Evolutionary conservation across 2,888 invertebrate genomes (phyloP), one percentile per base, ranked within the genome.

Genomic region (Dasysyrphus albostriatus): DNA sequence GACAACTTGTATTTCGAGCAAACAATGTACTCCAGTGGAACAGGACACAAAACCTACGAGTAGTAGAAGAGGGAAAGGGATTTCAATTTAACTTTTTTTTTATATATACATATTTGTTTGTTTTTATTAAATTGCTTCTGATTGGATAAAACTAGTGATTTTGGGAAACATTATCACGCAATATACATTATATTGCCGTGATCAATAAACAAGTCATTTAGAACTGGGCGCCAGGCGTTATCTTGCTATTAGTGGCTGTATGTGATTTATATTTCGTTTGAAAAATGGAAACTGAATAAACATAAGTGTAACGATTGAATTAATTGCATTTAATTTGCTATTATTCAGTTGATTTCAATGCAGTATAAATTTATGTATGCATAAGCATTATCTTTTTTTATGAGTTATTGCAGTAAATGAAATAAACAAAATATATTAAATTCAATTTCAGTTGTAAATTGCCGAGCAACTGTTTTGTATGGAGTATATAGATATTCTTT

Each of bases 271-370:
- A 72, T 81, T 19, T 61, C 47, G 29, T 73, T 81, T 76, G 76
- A 77, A 73, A 81, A 81, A 69, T 69, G 61, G 4, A 16, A 67
- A 73, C 42, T 49, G 81, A 73, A 73, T 77, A 77, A 77, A 72
- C 59, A 77, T 56, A 67, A 77, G 65, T 61, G 56, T 51, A 81
- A 44, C 56, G 69, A 85, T 85, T 81, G 69, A 85, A 81, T 81
- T 69, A 81, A 81, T 85, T 85, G 76, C 72, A 39, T 34, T 72
- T 81, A 75, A 70, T 54, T 75, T 34, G 75, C 51, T 59, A 59
- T 84, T 84, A 69, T 69, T 77, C 49, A 74, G 76, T 74, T 69
- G 81, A 84, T 81, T 84, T 84, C 44, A 76, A 24, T 51, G 51
- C 74, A 54, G 67, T 61, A 32, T 16, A 3, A 47, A 32, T 32